phyloP scores from a whole-genome alignment of 2,797 vertebrate species.

The Xenops minutus region DNA sequence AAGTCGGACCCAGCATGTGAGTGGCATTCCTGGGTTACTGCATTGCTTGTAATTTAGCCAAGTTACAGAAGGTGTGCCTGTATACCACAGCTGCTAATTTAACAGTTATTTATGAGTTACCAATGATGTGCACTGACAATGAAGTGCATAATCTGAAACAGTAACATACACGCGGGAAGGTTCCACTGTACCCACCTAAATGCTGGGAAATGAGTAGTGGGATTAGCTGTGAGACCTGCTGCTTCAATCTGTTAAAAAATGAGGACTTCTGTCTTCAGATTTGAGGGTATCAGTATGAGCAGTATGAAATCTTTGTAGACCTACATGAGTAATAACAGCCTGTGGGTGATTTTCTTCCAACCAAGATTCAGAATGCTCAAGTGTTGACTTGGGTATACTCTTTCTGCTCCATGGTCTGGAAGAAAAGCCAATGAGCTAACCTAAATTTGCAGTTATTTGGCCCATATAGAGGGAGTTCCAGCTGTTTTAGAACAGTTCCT shows the following conservation, averaged over 20 bases:
- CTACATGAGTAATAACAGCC: background rate
- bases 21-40: slow-evolving; percentile 20
- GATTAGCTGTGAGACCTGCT: background rate
- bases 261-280: background rate
- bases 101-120: background rate
- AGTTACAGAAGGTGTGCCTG: background rate
- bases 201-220: background rate
- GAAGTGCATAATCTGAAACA: background rate
- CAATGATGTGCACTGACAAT: fast-evolving
- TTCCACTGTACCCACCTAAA: background rate
- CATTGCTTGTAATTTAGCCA: background rate
- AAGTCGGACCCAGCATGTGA: slow-evolving; percentile 75
- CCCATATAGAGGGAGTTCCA: background rate
- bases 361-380: background rate
- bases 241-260: background rate
- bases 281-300: background rate
- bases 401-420: background rate
- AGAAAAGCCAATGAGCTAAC: background rate
- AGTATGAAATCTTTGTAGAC: background rate
- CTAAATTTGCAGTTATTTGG: background rate
- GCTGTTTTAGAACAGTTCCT: background rate
- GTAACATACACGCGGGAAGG: background rate
- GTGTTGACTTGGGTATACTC: background rate
- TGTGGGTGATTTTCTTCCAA: background rate
- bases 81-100: background rate